phyloP scores from a whole-genome alignment of 2,888 invertebrate genomes.

The Acanthosepion esculentum region DNA sequence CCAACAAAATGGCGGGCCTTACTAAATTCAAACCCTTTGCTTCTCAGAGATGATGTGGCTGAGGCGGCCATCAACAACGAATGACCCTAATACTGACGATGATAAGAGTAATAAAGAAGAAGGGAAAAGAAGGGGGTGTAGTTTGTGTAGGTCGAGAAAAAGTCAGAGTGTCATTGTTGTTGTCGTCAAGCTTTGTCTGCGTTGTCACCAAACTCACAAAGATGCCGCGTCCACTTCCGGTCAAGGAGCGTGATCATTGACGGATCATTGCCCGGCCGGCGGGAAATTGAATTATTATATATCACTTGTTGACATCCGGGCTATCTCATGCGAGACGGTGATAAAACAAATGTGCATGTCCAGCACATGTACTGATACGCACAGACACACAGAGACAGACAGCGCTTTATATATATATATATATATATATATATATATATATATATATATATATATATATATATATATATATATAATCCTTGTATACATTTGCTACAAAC shows the following conservation, averaged over 20 bases:
- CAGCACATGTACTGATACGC: neutral
- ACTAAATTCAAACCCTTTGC: neutral
- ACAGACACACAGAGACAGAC: neutral
- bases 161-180: neutral
- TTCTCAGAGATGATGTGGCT: neutral
- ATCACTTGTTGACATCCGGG: slow-evolving; percentile 13
- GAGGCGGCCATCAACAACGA: neutral
- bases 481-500: neutral
- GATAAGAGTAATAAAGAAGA: neutral
- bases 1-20: neutral
- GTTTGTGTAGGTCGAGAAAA: too few species aligned
- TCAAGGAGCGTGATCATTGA: neutral
- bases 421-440: too few species aligned
- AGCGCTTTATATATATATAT: neutral
- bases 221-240: neutral
- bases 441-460: too few species aligned
- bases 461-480: too few species aligned
- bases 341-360: neutral
- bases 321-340: neutral
- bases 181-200: neutral
- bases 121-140: neutral
- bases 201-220: neutral
- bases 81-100: neutral
- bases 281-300: neutral
- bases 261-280: neutral